Conservation (phyloP, 2,797 vertebrate species). For the Sternotherus odoratus region DNA sequence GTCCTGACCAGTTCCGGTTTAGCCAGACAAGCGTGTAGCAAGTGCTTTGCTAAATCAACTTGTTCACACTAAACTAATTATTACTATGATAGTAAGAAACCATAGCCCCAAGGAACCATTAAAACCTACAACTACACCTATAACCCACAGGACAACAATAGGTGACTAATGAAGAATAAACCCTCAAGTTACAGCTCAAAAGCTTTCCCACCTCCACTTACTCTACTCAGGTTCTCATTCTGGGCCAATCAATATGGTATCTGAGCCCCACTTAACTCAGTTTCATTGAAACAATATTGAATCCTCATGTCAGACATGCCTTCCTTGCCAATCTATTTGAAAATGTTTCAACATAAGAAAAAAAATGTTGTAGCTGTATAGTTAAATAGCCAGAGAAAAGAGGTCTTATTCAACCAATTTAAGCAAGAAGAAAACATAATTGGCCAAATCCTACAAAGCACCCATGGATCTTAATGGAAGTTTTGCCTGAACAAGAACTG, state of each 20-base stretch:
- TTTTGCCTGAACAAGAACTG: not conserved
- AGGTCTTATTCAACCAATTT: not conserved
- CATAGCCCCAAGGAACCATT: not conserved
- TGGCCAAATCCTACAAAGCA: not conserved
- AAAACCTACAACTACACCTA: not conserved
- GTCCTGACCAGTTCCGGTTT: not conserved
- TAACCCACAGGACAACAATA: not conserved
- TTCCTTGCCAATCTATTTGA: not conserved
- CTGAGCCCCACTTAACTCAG: not conserved
- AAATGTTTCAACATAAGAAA: not conserved
- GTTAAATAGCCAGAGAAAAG: not conserved
- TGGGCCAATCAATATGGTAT: not conserved
- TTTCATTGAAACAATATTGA: not conserved
- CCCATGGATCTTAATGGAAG: not conserved
- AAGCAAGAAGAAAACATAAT: not conserved
- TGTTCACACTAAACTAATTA: not conserved
- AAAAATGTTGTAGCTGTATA: not conserved
- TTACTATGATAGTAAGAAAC: not conserved
- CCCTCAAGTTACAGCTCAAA: not conserved
- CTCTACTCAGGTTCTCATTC: not conserved
- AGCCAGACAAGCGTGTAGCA: not conserved
- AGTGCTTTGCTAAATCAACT: not conserved
- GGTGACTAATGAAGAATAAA: not conserved
- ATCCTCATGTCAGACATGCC: not conserved
- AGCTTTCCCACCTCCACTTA: not conserved